Evolutionary conservation across 2,888 invertebrate species (phyloP).

Genomic region (Villa cingulata): DNA sequence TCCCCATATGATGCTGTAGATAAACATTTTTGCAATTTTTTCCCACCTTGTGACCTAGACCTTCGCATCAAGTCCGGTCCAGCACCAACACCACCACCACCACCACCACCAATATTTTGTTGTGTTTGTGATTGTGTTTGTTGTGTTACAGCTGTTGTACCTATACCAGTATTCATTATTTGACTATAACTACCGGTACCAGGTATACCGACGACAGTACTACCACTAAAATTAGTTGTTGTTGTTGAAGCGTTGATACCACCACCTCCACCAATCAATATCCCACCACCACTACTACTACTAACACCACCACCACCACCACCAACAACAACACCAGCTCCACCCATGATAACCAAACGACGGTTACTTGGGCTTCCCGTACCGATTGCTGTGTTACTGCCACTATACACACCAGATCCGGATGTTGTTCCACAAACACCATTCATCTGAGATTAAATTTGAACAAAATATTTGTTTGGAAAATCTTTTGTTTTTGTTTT

Average conservation of each 20-base stretch:
- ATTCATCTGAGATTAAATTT: slow-evolving; percentile 18
- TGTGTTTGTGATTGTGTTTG: slow-evolving; percentile 20
- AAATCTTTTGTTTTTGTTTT: neutral
- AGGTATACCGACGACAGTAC: slow-evolving; percentile 15
- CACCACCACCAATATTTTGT: slow-evolving; percentile 10
- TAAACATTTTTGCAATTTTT: slow-evolving; percentile 83
- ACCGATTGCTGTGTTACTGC: slow-evolving; percentile 22
- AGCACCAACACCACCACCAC: neutral
- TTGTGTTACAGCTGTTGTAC: slow-evolving; percentile 16
- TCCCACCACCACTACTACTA: slow-evolving; percentile 20
- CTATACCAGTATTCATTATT: slow-evolving; percentile 29
- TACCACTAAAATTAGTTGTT: neutral
- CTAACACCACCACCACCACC: slow-evolving; percentile 17
- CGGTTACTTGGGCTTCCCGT: slow-evolving; percentile 19
- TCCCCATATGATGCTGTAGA: slow-evolving; percentile 76
- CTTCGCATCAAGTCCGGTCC: slow-evolving; percentile 53
- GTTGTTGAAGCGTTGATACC: slow-evolving; percentile 11
- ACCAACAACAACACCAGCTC: slow-evolving; percentile 19
- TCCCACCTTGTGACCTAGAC: slow-evolving; percentile 91
- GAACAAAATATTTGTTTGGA: slow-evolving; percentile 9
- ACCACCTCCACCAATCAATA: slow-evolving; percentile 14
- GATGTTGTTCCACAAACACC: slow-evolving; percentile 17
- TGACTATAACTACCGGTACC: slow-evolving; percentile 17
- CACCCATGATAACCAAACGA: slow-evolving; percentile 19
- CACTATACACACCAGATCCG: slow-evolving; percentile 19